Evolutionary conservation across 1,140 invertebrate genomes (phyloP), one percentile per base, ranked within the genome.

Genomic region (Eueides isabella): DNA sequence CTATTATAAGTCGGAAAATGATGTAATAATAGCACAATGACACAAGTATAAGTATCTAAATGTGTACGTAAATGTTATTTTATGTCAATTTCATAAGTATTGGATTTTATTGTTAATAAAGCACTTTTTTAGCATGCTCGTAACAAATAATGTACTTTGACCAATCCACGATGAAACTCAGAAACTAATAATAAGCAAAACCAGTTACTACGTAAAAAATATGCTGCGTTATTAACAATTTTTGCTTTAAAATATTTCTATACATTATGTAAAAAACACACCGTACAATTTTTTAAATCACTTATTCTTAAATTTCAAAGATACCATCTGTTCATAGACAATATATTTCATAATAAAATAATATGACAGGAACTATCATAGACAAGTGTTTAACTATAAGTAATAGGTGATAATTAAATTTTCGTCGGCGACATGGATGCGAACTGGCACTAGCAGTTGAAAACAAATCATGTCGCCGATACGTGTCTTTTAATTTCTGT

Each of bases 161-260:
- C 48, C 48, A 9, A 6, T 55, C 48, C n/a, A 9, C 48, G 19
- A 26, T 55, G 48, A 55, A 55, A 55, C 19, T 55, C 48, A 55
- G 2, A 11, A 55, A 55, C 19, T 55, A 44, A 23, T 55, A 55
- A 55, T 55, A 26, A 55, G 48, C 48, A 55, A n/a, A 55, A 55
- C 9, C 48, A 23, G 48, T 55, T 55, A n/a, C 48, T 55, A 55
- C 19, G 9, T 55, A 12, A 19, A 55, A 55, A 55, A 23, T 38
- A 5, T 55, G 48, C 41, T 44, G 19, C 41, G n/a, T 44, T 44
- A 19, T 38, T 38, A 38, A 38, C 16, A 38, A 38, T 44, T 44
- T 44, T n/a, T 19, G 41, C n/a, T 7, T 44, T 44, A 44, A 44
- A 44, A 44, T 19, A 5, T 44, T 44, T 19, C 0, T 14, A 44